Base-by-base conservation (phyloP, 2,797 vertebrate species). In the Vultur gryphus region DNA sequence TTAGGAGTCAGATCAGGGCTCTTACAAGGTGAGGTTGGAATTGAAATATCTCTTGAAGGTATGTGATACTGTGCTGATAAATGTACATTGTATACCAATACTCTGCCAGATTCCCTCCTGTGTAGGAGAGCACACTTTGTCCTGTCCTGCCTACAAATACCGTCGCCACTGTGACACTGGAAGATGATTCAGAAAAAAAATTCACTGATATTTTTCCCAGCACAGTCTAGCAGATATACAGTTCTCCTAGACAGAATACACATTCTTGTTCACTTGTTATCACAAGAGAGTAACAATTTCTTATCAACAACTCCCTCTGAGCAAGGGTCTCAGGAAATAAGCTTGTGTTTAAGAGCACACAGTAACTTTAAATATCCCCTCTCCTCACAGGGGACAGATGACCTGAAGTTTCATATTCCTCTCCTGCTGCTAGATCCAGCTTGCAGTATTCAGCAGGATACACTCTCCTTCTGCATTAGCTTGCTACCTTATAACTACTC, bases 281-380 rank as follows among this genome's bases (percentile, higher is more conserved):
- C 76, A 62, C 35, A 43, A 46, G 39, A 59, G 2, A 48, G 35
- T 26, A 86, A 87, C 65, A 88, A 33, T 80, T 75, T 91, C 49
- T 77, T 66, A 82, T 75, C 65, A 84, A 66, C 73, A 95, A 15
- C 78, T 91, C 76, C 88, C 90, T 92, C 89, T 75, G 75, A 93
- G 82, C 67, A 49, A 73, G 52, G 78, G 78, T 75, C 57, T 95
- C 33, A 9, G 61, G 70, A 94, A 86, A 72, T 76, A 81, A 66
- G 48, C 29, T 54, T 35, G 48, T 85, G 49, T 87, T 90, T 54
- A 61, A 89, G 75, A 83, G 59, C 9, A 2, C 57, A 54, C 23
- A 5, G 4, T 77, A 71, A 78, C 64, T 96, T 95, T 72, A 61
- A 16, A 87, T 84, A 85, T 89, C 83, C 79, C 59, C 80, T 92